Evolutionary conservation across 2,113 vertebrate genomes (phyloP).

Genomic region (Arvicanthis niloticus): DNA sequence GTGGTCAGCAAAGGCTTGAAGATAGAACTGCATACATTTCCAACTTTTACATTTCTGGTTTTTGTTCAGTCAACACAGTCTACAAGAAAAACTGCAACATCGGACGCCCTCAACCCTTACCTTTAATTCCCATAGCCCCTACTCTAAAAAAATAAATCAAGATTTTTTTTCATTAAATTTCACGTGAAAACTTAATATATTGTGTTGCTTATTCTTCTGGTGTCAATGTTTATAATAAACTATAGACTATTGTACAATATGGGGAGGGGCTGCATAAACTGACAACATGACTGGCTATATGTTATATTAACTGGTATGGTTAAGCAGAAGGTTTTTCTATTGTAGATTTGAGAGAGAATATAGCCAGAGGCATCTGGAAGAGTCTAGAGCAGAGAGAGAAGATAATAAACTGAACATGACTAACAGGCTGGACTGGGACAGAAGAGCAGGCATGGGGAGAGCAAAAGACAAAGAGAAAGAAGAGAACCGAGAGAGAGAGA

Average conservation of each 20-base stretch:
- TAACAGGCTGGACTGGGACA: not conserved
- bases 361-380: not conserved
- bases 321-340: not conserved
- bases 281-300: not conserved
- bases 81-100: not conserved
- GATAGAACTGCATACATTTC: not conserved
- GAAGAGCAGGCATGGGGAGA: not conserved
- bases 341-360: not conserved
- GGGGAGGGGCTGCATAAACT: not conserved
- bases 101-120: not conserved
- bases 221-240: constrained; percentile 2
- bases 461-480: not conserved
- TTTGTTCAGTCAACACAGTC: not conserved
- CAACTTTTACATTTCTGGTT: not conserved
- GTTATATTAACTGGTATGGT: not conserved
- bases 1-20: not conserved
- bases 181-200: not conserved
- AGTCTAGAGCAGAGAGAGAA: not conserved
- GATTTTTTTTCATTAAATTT: not conserved
- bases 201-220: not conserved
- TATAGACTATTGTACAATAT: not conserved
- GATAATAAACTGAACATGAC: not conserved
- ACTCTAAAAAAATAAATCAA: constrained; percentile 1
- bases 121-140: not conserved
- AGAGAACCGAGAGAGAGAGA: not conserved